A percentile compares a stretch with the other conserved stretches of the same genome.
Evolutionary conservation across 2,797 vertebrate genomes (phyloP).

Genomic region (Pseudochaenichthys georgianus): DNA sequence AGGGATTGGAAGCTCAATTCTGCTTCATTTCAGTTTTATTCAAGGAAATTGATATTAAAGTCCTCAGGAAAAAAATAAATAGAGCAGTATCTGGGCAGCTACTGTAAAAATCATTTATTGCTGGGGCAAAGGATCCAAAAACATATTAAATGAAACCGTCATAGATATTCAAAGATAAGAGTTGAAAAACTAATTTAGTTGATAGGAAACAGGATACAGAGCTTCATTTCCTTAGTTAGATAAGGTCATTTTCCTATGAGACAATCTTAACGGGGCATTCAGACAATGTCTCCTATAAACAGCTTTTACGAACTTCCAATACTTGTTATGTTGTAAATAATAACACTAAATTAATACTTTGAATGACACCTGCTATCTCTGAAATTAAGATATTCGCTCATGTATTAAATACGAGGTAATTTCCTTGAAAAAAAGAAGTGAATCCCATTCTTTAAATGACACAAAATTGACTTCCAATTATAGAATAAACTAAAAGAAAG

Average conservation of each 20-base stretch:
- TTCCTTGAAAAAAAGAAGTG: conserved; percentile 27
- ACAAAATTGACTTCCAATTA: conserved; percentile 23
- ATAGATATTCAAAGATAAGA: conserved; percentile 74
- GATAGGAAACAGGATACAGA: conserved; percentile 65
- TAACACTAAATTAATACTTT: conserved; percentile 12
- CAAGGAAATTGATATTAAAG: conserved; percentile 65
- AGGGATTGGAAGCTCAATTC: conserved; percentile 54
- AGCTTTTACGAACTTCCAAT: conserved; percentile 33
- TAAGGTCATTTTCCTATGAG: conserved; percentile 58
- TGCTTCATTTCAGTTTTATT: conserved; percentile 62
- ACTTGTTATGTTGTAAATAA: conserved; percentile 29
- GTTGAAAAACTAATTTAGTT: conserved; percentile 75
- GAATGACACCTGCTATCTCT: conserved; percentile 23
- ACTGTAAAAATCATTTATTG: conserved; percentile 62
- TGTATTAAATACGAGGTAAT: conserved; percentile 35
- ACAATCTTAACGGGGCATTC: conserved; percentile 52
- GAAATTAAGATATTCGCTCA: conserved; percentile 18
- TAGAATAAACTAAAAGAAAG: conserved; percentile 16
- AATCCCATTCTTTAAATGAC: conserved; percentile 13
- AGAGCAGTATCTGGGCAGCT: conserved; percentile 62
- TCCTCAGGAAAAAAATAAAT: conserved; percentile 34
- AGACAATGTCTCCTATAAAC: conserved; percentile 44
- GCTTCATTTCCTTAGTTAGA: conserved; percentile 73
- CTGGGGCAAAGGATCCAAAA: conserved; percentile 65
- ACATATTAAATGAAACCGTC: conserved; percentile 66